A percentile compares a stretch with the other conserved stretches of the same genome.
These are phyloP conservation scores for Euclidia mi DNA, from an alignment of 2,888 invertebrate species.

Conservation along the genomic window DNA sequence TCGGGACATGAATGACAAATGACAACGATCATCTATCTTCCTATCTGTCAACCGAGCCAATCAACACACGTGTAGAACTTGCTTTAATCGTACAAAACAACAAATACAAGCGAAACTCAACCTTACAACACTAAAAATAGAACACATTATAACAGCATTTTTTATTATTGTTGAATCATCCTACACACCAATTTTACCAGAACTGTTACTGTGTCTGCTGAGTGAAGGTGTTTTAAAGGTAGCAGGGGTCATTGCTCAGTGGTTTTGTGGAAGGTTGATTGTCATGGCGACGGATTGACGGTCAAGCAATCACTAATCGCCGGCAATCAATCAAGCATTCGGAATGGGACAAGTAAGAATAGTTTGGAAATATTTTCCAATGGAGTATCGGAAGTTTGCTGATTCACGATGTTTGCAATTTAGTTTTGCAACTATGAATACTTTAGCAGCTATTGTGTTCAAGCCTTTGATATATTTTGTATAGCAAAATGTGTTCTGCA, in stretches of 20 bases:
- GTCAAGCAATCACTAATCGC: slow-evolving; percentile 76
- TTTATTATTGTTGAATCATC: slow-evolving; percentile 51
- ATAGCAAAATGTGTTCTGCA: too few species aligned
- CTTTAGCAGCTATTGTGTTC: slow-evolving; percentile 31
- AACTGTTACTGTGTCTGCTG: slow-evolving; percentile 61
- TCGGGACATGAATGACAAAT: slow-evolving; percentile 84
- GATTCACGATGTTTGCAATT: slow-evolving; percentile 19
- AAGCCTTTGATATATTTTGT: neutral
- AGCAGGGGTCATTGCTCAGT: slow-evolving; percentile 57
- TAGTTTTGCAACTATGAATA: slow-evolving; percentile 16
- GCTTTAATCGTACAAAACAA: slow-evolving; percentile 55
- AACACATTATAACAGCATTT: slow-evolving; percentile 34
- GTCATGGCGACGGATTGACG: slow-evolving; percentile 67
- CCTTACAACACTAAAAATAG: slow-evolving; percentile 36
- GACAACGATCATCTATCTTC: slow-evolving; percentile 87
- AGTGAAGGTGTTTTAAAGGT: slow-evolving; percentile 48
- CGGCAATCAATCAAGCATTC: slow-evolving; percentile 76
- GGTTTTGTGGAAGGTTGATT: slow-evolving; percentile 60
- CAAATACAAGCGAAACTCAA: slow-evolving; percentile 32
- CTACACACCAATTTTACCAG: slow-evolving; percentile 62
- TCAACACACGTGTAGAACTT: slow-evolving; percentile 82
- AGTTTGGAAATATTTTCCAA: slow-evolving; percentile 42
- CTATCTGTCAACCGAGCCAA: slow-evolving; percentile 87
- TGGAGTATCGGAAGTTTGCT: slow-evolving; percentile 35
- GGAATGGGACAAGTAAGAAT: slow-evolving; percentile 54